Evolutionary conservation across 2,888 invertebrate species (phyloP).

Genomic region (Nemapogon koenigi): DNA sequence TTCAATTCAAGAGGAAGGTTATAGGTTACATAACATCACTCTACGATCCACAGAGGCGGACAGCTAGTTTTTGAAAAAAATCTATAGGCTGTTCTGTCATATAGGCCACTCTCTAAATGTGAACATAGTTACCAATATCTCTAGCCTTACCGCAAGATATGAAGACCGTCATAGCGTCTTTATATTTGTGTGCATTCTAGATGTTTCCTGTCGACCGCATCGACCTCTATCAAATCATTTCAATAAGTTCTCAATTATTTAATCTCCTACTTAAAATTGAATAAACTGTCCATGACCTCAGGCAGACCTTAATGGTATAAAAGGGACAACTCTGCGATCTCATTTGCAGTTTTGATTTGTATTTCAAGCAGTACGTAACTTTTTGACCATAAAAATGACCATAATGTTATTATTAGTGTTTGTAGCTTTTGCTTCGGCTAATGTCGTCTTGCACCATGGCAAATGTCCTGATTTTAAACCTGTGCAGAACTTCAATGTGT

Average conservation of each 20-base stretch:
- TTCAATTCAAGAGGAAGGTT: too few species aligned
- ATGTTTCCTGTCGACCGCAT: slow-evolving; percentile 13
- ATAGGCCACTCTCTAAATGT: too few species aligned
- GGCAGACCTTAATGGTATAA: slow-evolving; percentile 26
- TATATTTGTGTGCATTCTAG: slow-evolving; percentile 12
- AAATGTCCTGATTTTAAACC: slow-evolving; percentile 37
- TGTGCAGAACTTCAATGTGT: slow-evolving; percentile 37
- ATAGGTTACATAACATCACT: too few species aligned
- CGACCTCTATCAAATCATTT: slow-evolving; percentile 19
- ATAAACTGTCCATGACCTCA: slow-evolving; percentile 35
- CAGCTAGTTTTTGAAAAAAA: too few species aligned
- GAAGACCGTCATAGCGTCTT: slow-evolving; percentile 10
- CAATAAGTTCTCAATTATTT: slow-evolving; percentile 31
- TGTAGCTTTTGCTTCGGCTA: slow-evolving; percentile 32
- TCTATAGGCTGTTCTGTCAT: too few species aligned
- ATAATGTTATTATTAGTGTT: slow-evolving; percentile 27
- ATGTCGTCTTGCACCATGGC: slow-evolving; percentile 33
- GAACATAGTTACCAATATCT: too few species aligned
- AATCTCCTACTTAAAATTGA: slow-evolving; percentile 31
- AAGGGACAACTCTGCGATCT: too few species aligned
- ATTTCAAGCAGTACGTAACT: too few species aligned
- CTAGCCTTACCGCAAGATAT: too few species aligned
- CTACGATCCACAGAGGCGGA: too few species aligned
- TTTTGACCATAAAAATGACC: slow-evolving; percentile 32
- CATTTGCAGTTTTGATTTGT: too few species aligned